Conservation (phyloP, 2,888 invertebrate species). For the Aelia acuminata region DNA sequence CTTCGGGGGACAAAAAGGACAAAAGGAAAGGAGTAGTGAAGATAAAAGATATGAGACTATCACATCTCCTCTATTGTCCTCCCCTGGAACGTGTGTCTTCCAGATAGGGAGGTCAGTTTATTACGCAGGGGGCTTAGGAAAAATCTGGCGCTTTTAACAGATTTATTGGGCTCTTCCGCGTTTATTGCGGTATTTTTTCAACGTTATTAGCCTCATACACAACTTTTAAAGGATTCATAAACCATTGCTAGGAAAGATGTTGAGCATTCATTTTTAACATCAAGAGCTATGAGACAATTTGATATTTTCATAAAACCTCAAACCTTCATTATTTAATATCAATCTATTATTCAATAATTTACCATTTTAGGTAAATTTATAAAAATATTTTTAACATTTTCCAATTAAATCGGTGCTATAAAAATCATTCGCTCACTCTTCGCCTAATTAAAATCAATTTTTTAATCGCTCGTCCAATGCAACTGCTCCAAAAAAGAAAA, state of each 20-base stretch:
- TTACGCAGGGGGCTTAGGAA: neutral
- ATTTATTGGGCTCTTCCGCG: constrained; percentile 28
- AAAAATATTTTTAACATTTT: no score
- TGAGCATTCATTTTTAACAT: neutral
- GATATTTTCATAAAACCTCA: no score
- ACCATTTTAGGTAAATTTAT: no score
- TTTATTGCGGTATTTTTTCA: constrained; percentile 19
- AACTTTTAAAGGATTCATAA: constrained; percentile 1
- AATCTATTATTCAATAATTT: no score
- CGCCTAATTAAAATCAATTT: no score
- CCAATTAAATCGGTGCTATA: no score
- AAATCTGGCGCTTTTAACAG: constrained; percentile 28
- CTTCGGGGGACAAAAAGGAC: constrained; percentile 38
- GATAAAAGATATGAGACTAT: constrained; percentile 45
- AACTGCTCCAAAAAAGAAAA: no score
- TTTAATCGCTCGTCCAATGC: no score
- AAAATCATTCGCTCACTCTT: no score
- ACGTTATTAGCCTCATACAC: constrained; percentile 7
- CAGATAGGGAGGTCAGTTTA: constrained; percentile 48
- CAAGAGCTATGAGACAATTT: neutral
- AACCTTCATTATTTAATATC: no score
- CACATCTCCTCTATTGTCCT: constrained; percentile 32
- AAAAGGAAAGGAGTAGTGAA: constrained; percentile 40
- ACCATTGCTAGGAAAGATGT: neutral
- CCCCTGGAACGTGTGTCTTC: constrained; percentile 2